Percentiles rank a stretch among this genome's conserved stretches.
phyloP scores from a whole-genome alignment of 2,888 invertebrate genomes.

The Hydrotaea diabolus region DNA sequence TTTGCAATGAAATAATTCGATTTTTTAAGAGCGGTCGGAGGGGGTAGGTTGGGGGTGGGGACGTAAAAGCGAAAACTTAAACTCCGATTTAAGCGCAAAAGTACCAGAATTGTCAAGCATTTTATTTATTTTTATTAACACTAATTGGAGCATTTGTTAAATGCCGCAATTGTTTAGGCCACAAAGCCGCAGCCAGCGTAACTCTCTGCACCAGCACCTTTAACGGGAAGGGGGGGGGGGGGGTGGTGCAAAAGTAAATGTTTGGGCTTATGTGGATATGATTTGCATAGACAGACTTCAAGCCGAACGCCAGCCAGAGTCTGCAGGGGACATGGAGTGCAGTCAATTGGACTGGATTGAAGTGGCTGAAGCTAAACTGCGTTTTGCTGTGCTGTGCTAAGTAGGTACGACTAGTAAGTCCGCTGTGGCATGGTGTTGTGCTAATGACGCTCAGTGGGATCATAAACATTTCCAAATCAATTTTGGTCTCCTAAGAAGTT shows the following conservation, averaged over 20 bases:
- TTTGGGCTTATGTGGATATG: not conserved
- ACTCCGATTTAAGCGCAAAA: conserved; percentile 60
- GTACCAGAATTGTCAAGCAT: conserved; percentile 60
- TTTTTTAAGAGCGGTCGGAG: too few relatives aligned
- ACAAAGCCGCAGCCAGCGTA: not conserved
- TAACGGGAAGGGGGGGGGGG: not conserved
- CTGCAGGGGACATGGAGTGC: conserved; percentile 9
- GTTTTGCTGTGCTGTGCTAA: not conserved
- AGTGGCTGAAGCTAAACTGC: not conserved
- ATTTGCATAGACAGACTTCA: conserved; percentile 2
- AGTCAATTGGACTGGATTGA: not conserved
- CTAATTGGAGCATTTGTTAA: conserved; percentile 70
- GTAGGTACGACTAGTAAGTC: not conserved
- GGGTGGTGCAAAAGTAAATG: not conserved
- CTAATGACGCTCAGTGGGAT: conserved; percentile 56
- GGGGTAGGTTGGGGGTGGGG: too few relatives aligned
- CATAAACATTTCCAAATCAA: conserved; percentile 59
- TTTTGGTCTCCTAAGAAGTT: conserved; percentile 52
- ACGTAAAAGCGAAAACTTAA: conserved; percentile 26
- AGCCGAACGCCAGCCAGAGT: not conserved
- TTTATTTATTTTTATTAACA: conserved; percentile 69
- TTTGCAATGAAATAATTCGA: not conserved
- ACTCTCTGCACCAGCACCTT: not conserved
- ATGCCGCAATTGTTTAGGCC: conserved; percentile 61
- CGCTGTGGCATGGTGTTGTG: conserved; percentile 16